Percentiles rank a stretch among this genome's conserved stretches.
These are phyloP conservation scores for Augochlorella aurata DNA, from an alignment of 2,888 invertebrate species.

Conservation along the genomic window DNA sequence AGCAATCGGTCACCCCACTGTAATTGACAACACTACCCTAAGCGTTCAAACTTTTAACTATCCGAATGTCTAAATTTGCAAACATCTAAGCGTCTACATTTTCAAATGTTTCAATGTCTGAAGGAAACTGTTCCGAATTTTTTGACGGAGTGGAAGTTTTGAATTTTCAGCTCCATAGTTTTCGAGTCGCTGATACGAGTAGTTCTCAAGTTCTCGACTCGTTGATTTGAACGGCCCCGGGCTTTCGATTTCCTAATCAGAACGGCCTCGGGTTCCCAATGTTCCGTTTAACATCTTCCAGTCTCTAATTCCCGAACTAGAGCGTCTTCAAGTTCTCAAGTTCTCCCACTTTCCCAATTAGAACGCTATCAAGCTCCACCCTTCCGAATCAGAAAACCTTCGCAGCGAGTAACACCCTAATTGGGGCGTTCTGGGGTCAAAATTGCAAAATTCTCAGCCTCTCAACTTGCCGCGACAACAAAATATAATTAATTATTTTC, in stretches of 20 bases:
- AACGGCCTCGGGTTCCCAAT: neutral
- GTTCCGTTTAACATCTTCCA: slow-evolving; percentile 1
- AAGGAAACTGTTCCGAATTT: no score
- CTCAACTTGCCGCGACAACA: neutral
- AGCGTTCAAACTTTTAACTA: no score
- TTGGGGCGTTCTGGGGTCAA: neutral
- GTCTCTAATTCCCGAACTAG: slow-evolving; percentile 10
- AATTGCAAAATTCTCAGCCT: slow-evolving; percentile 4
- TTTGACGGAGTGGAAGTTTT: no score
- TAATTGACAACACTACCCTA: no score
- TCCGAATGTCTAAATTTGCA: no score
- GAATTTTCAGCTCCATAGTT: neutral
- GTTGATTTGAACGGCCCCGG: neutral
- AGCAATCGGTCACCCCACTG: no score
- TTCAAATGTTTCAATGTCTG: no score
- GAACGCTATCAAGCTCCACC: neutral
- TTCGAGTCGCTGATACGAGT: neutral
- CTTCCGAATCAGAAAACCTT: slow-evolving; percentile 1
- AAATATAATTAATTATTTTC: neutral
- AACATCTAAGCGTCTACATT: no score
- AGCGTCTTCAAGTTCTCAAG: neutral
- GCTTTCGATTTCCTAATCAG: slow-evolving; percentile 8
- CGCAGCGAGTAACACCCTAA: neutral
- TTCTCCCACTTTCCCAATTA: slow-evolving; percentile 1
- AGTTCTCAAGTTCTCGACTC: neutral